A percentile compares a stretch with the other conserved stretches of the same genome.
phyloP scores from a whole-genome alignment of 2,797 vertebrate genomes.

The Myotis planiceps region DNA sequence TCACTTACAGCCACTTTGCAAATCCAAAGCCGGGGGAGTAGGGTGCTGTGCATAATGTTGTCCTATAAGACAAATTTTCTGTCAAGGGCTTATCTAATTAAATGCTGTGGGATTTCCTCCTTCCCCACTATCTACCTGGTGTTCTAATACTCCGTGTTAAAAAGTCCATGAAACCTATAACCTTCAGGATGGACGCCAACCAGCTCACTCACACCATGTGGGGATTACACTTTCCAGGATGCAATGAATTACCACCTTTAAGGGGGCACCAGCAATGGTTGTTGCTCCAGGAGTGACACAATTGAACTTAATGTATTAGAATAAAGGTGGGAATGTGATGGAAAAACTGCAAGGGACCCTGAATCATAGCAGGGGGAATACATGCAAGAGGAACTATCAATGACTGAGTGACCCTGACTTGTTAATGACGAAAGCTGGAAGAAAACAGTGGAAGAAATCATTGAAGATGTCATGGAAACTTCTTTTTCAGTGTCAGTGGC shows the following conservation, averaged over 20 bases:
- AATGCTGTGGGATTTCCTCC: background rate
- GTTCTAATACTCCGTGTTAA: background rate
- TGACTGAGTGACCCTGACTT: background rate
- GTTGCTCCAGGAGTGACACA: background rate
- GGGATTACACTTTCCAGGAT: background rate
- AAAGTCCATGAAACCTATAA: background rate
- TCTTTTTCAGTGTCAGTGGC: background rate
- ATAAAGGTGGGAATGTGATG: background rate
- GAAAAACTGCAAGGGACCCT: background rate
- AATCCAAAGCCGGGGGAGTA: background rate
- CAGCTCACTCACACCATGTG: background rate
- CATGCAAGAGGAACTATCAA: background rate
- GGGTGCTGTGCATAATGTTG: background rate
- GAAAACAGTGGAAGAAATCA: background rate
- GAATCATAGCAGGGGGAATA: background rate
- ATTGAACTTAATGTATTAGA: background rate
- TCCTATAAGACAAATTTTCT: background rate
- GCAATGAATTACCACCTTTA: background rate
- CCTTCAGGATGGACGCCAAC: background rate
- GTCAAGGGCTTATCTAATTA: background rate
- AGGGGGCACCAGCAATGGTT: background rate
- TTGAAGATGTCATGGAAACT: background rate
- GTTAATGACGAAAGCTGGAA: background rate
- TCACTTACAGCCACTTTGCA: background rate
- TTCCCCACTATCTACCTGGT: background rate